Evolutionary conservation across 2,797 vertebrate genomes (phyloP).

Genomic region (Sebastes taczanowskii): DNA sequence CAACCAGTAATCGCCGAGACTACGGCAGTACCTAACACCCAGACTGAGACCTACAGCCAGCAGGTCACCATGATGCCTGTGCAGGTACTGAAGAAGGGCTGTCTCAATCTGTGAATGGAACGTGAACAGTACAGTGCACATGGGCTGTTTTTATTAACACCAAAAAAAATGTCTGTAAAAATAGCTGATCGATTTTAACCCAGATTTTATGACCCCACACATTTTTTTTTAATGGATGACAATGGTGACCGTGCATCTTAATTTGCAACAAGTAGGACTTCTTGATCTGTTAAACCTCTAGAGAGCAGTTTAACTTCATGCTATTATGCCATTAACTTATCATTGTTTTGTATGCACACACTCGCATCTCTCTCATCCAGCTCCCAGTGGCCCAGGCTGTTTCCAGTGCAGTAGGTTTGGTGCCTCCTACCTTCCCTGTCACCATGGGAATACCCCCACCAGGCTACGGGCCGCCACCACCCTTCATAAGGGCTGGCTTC

Average conservation of each 20-base stretch:
- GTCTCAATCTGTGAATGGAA: neutral
- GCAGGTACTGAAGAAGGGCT: slow-evolving; percentile 84
- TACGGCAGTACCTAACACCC: slow-evolving; percentile 82
- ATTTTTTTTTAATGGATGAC: neutral
- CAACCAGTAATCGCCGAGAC: slow-evolving; percentile 84
- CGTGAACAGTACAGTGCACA: neutral
- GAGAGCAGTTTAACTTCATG: neutral
- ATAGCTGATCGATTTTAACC: neutral
- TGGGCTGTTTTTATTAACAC: neutral
- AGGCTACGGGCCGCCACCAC: slow-evolving; percentile 93
- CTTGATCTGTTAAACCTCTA: neutral
- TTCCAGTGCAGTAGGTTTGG: slow-evolving; percentile 90
- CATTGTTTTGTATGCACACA: neutral
- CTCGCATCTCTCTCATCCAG: slow-evolving; percentile 72
- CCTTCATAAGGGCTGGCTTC: slow-evolving; percentile 93
- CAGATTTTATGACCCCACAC: neutral
- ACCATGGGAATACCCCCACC: slow-evolving; percentile 96
- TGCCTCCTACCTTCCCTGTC: slow-evolving; percentile 93
- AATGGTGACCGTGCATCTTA: neutral
- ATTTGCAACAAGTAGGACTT: neutral
- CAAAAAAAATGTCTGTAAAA: neutral
- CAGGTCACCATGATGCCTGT: slow-evolving; percentile 93
- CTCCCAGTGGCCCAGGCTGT: slow-evolving; percentile 93
- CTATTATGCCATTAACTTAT: neutral
- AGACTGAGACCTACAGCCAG: slow-evolving; percentile 90